phyloP scores from a whole-genome alignment of 1,140 invertebrate species.

The Neodiprion virginianus region DNA sequence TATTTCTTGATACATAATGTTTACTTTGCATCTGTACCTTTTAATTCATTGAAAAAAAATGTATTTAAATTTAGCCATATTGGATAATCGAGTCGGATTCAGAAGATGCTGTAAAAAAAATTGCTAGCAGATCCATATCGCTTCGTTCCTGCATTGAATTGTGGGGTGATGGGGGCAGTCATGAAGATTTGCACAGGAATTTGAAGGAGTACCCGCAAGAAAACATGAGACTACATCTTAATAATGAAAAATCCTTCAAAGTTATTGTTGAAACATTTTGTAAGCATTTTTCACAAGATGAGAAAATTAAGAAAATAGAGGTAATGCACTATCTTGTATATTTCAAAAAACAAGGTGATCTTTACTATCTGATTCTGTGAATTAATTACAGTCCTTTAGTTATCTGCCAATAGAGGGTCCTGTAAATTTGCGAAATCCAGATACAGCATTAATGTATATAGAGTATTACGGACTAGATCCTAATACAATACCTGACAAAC shows the following conservation, averaged over 20 bases:
- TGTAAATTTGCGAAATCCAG: conserved; percentile 85
- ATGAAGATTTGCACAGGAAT: conserved; percentile 68
- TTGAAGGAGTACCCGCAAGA: conserved; percentile 65
- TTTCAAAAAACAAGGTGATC: conserved; percentile 25
- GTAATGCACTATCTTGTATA: conserved; percentile 57
- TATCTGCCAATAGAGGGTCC: conserved; percentile 82
- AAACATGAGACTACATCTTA: conserved; percentile 63
- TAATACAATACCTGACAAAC: conserved; percentile 73
- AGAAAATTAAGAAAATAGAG: conserved; percentile 88
- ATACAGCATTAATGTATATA: conserved; percentile 78
- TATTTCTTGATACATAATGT: no score
- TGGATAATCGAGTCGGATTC: conserved; percentile 78
- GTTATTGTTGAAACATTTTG: conserved; percentile 89
- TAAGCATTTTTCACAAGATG: conserved; percentile 77
- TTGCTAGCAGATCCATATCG: conserved; percentile 80
- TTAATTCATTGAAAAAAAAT: no score
- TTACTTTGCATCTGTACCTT: no score
- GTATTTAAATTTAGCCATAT: conserved; percentile 68
- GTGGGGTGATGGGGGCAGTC: conserved; percentile 71
- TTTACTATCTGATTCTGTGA: conserved; percentile 37
- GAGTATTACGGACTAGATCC: conserved; percentile 88
- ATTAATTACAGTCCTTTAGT: conserved; percentile 69
- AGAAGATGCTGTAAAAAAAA: conserved; percentile 66
- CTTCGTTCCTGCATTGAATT: conserved; percentile 80
- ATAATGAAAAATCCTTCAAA: conserved; percentile 72